Base-by-base conservation (phyloP, 2,797 vertebrate genomes). In the Hippopotamyrus pictus region DNA sequence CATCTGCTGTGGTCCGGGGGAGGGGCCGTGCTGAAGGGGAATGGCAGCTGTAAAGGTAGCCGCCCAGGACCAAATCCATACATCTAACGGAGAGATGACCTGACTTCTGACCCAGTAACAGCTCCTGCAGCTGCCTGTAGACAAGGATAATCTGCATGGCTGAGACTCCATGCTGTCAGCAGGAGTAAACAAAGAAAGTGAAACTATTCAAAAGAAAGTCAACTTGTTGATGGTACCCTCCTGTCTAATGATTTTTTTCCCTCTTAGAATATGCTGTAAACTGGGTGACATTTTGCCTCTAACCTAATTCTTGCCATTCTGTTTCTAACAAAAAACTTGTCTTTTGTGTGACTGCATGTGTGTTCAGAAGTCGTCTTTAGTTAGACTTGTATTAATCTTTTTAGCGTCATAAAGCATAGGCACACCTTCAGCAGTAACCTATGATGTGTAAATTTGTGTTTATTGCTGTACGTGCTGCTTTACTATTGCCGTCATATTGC, bases 251-350 rank as follows among this genome's bases (percentile, higher is more conserved):
- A 25, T 29, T 48, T 25, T 29, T 51, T 85, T 84, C 29, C 6
- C 82, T 85, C 44, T 85, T 51, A 50, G 44, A 51, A 25, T 85
- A 48, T 85, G 11, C 19, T 84, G 46, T 79, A 37, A 79, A 44
- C 73, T 82, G 41, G 41, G 41, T 85, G 46, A 48, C 82, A 85
- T 51, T 85, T 22, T 85, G 46, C 17, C 9, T 85, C 82, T 85
- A 51, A 50, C 82, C 48, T 29, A 50, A 85, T 85, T 85, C 82
- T 85, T 85, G 46, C 44, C 82, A 85, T 51, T 82, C 37, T 46
- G 48, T 85, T 85, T 51, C 82, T 85, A 85, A 85, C 82, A 85
- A 85, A 85, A 84, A 85, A 19, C 46, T 85, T 85, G 82, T 51
- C 82, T 84, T 85, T 25, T 85, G n/a, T 85, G 19, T 85, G 48